These are phyloP conservation scores for Odontophorus gujanensis DNA, from an alignment of 2,113 vertebrate species.

Conservation along the genomic window DNA sequence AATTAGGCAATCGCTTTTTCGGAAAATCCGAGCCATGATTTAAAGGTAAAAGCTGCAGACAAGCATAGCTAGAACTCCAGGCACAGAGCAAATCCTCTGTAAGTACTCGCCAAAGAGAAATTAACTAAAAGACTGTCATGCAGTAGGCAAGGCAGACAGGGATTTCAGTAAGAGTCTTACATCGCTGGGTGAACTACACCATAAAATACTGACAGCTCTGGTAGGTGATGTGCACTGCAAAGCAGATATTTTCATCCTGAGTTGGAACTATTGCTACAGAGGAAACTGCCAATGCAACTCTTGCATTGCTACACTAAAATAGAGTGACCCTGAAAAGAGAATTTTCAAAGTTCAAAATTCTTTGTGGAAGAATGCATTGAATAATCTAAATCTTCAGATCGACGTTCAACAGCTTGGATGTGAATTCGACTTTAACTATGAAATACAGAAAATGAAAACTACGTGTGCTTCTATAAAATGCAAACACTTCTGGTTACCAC, in stretches of 20 bases:
- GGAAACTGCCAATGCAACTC: neutral
- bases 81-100: neutral
- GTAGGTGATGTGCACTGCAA: neutral
- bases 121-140: neutral
- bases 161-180: neutral
- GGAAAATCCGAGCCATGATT: neutral
- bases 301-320: neutral
- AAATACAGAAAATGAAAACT: neutral
- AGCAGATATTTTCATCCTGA: neutral
- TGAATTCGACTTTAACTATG: neutral
- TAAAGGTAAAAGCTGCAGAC: neutral
- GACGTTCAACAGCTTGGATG: neutral
- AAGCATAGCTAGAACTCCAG: neutral
- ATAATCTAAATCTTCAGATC: neutral
- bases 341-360: neutral
- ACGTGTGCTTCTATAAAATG: neutral
- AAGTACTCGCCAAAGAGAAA: neutral
- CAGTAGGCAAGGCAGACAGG: neutral
- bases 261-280: neutral
- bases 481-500: neutral
- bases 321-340: neutral
- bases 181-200: neutral
- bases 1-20: neutral
- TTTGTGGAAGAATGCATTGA: neutral
- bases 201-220: neutral